These are phyloP conservation scores for Zosterops borbonicus DNA, from an alignment of 2,113 vertebrate species.

Conservation along the genomic window DNA sequence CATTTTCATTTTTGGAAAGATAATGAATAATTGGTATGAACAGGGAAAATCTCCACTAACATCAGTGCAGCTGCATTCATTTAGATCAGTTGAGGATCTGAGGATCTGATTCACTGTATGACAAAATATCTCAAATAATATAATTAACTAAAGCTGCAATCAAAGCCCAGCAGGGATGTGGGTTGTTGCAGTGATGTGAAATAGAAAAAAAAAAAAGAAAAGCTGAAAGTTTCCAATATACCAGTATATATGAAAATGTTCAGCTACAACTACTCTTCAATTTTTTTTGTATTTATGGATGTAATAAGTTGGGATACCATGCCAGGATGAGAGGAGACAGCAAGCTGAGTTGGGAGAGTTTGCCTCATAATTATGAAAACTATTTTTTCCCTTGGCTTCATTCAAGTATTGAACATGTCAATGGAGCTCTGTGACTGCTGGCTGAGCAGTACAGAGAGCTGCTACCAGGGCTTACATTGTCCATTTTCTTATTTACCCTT, in stretches of 20 bases:
- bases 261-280: background rate
- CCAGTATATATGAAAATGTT: background rate
- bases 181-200: background rate
- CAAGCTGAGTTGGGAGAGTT: background rate
- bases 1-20: background rate
- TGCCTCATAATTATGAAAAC: background rate
- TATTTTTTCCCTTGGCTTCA: background rate
- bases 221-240: background rate
- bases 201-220: background rate
- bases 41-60: background rate
- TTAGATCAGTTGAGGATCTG: slow-evolving; percentile 35
- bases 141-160: slow-evolving; percentile 35
- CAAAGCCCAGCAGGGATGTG: slow-evolving; percentile 33
- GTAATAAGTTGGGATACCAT: background rate
- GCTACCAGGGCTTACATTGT: background rate
- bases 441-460: background rate
- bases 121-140: slow-evolving; percentile 47
- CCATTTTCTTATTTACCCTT: background rate
- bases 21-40: background rate
- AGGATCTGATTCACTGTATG: slow-evolving; percentile 43
- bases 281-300: background rate
- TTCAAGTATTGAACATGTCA: background rate
- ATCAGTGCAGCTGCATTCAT: slow-evolving; percentile 14
- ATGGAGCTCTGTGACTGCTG: background rate
- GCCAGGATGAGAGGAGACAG: background rate